Conservation (phyloP, 2,888 invertebrate species). For the Polymixis flavicincta region DNA sequence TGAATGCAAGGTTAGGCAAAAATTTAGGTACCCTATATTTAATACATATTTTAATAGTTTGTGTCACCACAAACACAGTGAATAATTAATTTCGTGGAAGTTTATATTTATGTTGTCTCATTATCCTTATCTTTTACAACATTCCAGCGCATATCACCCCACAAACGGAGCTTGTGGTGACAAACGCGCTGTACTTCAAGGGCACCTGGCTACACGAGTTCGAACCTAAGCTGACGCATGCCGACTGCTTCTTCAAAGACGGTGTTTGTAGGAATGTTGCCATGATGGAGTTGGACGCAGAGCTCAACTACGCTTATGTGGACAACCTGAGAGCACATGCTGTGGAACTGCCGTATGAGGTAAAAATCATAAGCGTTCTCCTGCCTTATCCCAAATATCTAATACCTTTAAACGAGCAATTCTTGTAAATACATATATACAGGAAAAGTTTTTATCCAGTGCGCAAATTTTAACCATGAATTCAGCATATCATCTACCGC, state of each 20-base stretch:
- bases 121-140: background rate
- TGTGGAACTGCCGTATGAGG: slow-evolving; percentile 92
- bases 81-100: background rate
- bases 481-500: too few species aligned
- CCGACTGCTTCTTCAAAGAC: slow-evolving; percentile 89
- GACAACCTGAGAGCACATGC: slow-evolving; percentile 91
- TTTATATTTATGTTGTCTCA: background rate
- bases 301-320: slow-evolving; percentile 91
- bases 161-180: slow-evolving; percentile 88
- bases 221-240: slow-evolving; percentile 84
- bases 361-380: slow-evolving; percentile 69
- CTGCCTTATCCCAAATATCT: too few species aligned
- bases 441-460: too few species aligned
- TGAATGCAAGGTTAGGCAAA: too few species aligned
- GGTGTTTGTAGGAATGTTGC: slow-evolving; percentile 85
- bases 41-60: background rate
- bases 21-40: too few species aligned
- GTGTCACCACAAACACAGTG: background rate
- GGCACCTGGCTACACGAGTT: slow-evolving; percentile 91
- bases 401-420: too few species aligned
- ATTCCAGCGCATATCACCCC: slow-evolving; percentile 85
- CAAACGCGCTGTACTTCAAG: slow-evolving; percentile 93
- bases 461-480: too few species aligned
- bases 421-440: too few species aligned
- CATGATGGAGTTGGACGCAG: slow-evolving; percentile 91